Percentiles rank a stretch among this genome's conserved stretches.
Evolutionary conservation across 2,888 invertebrate species (phyloP).

Genomic region (Conops quadrifasciatus): DNA sequence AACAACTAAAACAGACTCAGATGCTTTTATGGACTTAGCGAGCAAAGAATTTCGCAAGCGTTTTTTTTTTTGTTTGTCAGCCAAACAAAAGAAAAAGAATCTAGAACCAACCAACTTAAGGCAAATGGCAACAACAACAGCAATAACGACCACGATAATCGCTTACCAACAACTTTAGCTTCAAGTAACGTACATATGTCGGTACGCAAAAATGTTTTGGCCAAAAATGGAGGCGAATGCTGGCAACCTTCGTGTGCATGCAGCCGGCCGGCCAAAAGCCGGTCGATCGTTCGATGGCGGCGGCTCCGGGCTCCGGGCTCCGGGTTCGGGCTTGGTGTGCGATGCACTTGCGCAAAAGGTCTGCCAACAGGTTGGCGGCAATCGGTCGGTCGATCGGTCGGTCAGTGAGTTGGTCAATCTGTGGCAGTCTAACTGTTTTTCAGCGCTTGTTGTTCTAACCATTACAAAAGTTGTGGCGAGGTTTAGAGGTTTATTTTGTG

Average conservation of each 20-base stretch:
- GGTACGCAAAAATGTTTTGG: constrained; percentile 6
- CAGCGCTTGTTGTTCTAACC: not conserved
- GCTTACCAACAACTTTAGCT: not conserved
- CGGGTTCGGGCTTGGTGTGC: not conserved
- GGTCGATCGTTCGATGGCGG: not conserved
- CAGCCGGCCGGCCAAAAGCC: constrained; percentile 28
- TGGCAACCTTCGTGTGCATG: too few relatives aligned
- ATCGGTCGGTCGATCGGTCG: not conserved
- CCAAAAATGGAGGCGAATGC: constrained; percentile 23
- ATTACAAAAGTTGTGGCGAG: constrained; percentile 1
- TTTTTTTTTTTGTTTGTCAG: not conserved
- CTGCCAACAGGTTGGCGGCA: constrained; percentile 54
- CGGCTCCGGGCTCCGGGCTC: not conserved
- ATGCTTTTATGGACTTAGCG: too few relatives aligned
- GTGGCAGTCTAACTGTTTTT: constrained; percentile 44
- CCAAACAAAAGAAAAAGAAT: constrained; percentile 15
- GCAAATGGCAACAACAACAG: constrained; percentile 23
- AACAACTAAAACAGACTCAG: too few relatives aligned
- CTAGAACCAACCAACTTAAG: constrained; percentile 23
- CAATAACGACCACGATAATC: not conserved
- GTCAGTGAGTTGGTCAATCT: constrained; percentile 45
- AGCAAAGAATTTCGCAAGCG: constrained; percentile 14
- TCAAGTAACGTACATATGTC: too few relatives aligned
- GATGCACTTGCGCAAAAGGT: constrained; percentile 60
- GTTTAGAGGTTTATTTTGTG: not conserved